Evolutionary conservation across 2,797 vertebrate species (phyloP).

Genomic region (Gobio occitaniae): DNA sequence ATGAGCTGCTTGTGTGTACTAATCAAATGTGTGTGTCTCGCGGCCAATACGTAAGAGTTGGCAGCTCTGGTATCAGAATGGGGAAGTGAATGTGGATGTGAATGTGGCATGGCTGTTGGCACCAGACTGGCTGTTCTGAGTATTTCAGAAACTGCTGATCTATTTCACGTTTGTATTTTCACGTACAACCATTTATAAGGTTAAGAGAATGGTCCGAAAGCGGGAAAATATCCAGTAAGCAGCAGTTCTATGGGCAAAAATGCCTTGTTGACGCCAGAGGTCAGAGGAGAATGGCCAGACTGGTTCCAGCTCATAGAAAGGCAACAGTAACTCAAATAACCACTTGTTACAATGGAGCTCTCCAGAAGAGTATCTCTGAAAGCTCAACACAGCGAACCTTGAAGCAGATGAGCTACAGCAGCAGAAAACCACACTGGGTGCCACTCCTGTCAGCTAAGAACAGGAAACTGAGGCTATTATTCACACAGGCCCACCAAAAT

Average conservation of each 20-base stretch:
- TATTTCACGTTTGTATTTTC: neutral
- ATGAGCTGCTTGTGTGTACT: too few relatives aligned
- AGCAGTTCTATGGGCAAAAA: slow-evolving; percentile 23
- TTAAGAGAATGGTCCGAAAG: neutral
- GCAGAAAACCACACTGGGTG: neutral
- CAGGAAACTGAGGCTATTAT: too few relatives aligned
- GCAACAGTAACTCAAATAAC: slow-evolving; percentile 10
- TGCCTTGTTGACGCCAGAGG: slow-evolving; percentile 64
- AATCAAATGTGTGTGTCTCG: too few relatives aligned
- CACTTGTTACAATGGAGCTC: neutral
- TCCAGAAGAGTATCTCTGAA: neutral
- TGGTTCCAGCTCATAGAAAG: slow-evolving; percentile 58
- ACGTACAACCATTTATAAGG: neutral
- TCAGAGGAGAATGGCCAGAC: slow-evolving; percentile 64
- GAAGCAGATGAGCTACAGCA: neutral
- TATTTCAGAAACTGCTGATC: neutral
- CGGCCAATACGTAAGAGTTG: too few relatives aligned
- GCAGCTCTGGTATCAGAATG: neutral
- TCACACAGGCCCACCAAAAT: too few relatives aligned
- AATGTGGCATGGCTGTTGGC: neutral
- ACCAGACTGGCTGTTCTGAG: neutral
- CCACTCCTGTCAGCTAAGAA: too few relatives aligned
- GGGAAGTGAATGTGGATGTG: too few relatives aligned
- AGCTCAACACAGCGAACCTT: neutral
- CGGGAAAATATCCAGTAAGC: neutral